Evolutionary conservation across 1,140 invertebrate genomes (phyloP), one percentile per base, ranked within the genome.

Genomic region (Acromyrmex echinatior): DNA sequence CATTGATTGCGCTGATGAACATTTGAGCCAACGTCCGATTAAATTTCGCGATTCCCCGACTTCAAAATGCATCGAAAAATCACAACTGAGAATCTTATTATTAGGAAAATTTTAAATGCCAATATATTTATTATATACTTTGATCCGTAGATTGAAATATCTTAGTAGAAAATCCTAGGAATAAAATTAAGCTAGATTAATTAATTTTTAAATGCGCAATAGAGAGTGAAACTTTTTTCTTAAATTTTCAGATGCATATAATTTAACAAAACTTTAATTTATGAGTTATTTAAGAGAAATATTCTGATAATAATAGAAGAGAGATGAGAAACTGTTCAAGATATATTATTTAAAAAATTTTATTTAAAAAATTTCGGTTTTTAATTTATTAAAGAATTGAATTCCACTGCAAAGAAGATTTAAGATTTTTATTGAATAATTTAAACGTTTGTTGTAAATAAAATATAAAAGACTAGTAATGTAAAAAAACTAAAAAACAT

Each of bases 1-100:
- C 56, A 28, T 70, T 84, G 80, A 84, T 84, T 84, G 56, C 39
- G 18, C 12, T 84, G 80, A 84, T 76, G 70, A 76, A 76, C 56
- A 62, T 73, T 73, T 56, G 39, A 82, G 1, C 56, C 39, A n/a
- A 31, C 35, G 56, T 9, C 14, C 80, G 25, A 82, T 82, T 82
- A 35, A 28, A 74, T 49, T 74, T 25, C 68, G 16, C 51, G 66
- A 60, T 45, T 1, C n/a, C 5, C 1, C 21, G 12, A 45, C 6
- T 58, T 82, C 28, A 28, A 66, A 60, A n/a, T 16, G 16, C 21
- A 16, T 31, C 10, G 53, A 21, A 68, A 35, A 49, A 14, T 49
- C 14, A 56, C 9, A 39, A 28, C 18, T 58, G 18, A 31, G 18
- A 25, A 14, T 51, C 12, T 49, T 63, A 28, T 21, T 65, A 16